phyloP scores from a whole-genome alignment of 2,888 invertebrate genomes.

The Gisinianus flammeolus region DNA sequence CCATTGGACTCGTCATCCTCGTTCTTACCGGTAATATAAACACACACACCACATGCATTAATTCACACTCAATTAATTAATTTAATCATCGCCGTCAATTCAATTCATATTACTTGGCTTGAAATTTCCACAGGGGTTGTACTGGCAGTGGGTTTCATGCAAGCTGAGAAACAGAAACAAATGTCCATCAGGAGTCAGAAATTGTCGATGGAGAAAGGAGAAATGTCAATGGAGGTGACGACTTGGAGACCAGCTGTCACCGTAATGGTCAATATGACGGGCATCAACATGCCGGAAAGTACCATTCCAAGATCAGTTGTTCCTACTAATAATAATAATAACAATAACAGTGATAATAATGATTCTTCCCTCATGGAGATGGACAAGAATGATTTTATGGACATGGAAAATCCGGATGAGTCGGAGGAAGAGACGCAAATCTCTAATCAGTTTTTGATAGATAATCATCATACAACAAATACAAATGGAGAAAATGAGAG shows the following conservation, averaged over 20 bases:
- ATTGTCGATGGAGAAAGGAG: slow-evolving; percentile 43
- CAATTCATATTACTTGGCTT: background rate
- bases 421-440: background rate
- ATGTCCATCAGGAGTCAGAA: slow-evolving; percentile 44
- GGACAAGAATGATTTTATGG: background rate
- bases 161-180: slow-evolving; percentile 51
- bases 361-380: background rate
- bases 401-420: background rate
- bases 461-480: background rate
- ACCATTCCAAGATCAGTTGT: background rate
- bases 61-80: background rate
- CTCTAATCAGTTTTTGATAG: background rate
- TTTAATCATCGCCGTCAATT: background rate
- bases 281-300: background rate
- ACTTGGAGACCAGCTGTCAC: background rate
- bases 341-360: background rate
- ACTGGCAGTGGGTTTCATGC: slow-evolving; percentile 51
- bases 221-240: background rate
- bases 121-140: slow-evolving; percentile 45
- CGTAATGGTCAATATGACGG: background rate
- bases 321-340: background rate
- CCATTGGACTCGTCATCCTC: slow-evolving; percentile 48
- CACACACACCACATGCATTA: background rate
- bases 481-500: background rate
- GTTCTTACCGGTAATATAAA: slow-evolving; percentile 52